Evolutionary conservation across 2,888 invertebrate species (phyloP).

Genomic region (Microdon myrmicae): DNA sequence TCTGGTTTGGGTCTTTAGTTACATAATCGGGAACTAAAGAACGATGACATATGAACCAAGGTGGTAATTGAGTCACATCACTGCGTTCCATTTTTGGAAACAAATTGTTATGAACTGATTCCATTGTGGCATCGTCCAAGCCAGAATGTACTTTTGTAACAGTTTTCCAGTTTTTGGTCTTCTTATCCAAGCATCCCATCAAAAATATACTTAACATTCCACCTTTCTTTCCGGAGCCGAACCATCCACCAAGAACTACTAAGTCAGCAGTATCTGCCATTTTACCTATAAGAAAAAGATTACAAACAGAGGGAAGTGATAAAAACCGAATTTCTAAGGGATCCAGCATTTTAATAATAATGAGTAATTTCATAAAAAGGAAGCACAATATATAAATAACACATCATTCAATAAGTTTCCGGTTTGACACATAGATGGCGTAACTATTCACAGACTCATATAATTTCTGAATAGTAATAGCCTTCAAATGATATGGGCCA

Average conservation of each 20-base stretch:
- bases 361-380: too few relatives aligned
- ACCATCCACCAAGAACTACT: constrained; percentile 94
- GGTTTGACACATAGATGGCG: too few relatives aligned
- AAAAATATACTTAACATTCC: constrained; percentile 93
- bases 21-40: constrained; percentile 91
- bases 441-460: too few relatives aligned
- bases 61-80: constrained; percentile 76
- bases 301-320: too few relatives aligned
- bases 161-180: constrained; percentile 79
- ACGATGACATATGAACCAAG: constrained; percentile 85
- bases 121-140: constrained; percentile 87
- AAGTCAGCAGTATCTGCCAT: constrained; percentile 97
- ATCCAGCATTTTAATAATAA: too few relatives aligned
- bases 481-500: too few relatives aligned
- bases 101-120: constrained; percentile 75
- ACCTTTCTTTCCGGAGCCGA: constrained; percentile 91
- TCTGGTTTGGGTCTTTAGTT: constrained; percentile 81
- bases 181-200: constrained; percentile 87
- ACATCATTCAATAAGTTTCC: too few relatives aligned
- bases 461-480: too few relatives aligned
- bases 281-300: constrained; percentile 79
- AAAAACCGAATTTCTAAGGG: too few relatives aligned
- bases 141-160: constrained; percentile 93
- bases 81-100: constrained; percentile 79
- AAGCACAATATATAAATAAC: too few relatives aligned